Conservation (phyloP, 2,888 invertebrate genomes). For the Cosmorhoe ocellata region DNA sequence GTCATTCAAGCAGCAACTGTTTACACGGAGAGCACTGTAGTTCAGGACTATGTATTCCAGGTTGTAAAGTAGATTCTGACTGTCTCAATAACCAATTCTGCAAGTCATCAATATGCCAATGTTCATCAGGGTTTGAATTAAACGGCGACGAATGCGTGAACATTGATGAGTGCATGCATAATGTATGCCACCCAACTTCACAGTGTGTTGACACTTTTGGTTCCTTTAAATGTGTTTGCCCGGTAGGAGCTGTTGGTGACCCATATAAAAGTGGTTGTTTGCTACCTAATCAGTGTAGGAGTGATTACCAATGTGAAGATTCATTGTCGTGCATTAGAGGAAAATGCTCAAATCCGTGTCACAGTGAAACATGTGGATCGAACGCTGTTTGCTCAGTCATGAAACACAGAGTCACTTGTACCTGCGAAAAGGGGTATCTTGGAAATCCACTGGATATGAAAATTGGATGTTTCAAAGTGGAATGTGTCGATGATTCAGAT, state of each 20-base stretch:
- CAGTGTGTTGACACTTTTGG: conserved; percentile 91
- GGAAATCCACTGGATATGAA: conserved; percentile 90
- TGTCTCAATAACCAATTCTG: conserved; percentile 92
- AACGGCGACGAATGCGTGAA: conserved; percentile 90
- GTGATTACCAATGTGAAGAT: conserved; percentile 88
- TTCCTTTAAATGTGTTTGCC: conserved; percentile 90
- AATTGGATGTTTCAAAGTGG: conserved; percentile 94
- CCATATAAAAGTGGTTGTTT: conserved; percentile 87
- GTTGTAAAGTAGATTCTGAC: conserved; percentile 91
- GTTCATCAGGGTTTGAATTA: conserved; percentile 88
- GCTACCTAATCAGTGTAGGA: conserved; percentile 88
- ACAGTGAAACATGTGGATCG: conserved; percentile 86
- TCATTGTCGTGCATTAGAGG: conserved; percentile 88
- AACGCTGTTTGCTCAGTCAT: conserved; percentile 89
- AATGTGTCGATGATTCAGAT: conserved; percentile 90
- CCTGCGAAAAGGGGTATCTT: conserved; percentile 90
- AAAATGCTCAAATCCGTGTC: conserved; percentile 92
- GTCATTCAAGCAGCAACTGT: conserved; percentile 95
- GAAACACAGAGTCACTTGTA: conserved; percentile 88
- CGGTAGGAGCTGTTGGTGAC: conserved; percentile 89
- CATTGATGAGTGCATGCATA: conserved; percentile 90
- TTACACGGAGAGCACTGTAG: conserved; percentile 94
- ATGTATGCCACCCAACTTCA: conserved; percentile 91
- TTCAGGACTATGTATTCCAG: conserved; percentile 90
- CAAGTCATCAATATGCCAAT: conserved; percentile 87